Conservation (phyloP, 2,797 vertebrate genomes). For the Phalloptychus januarius region DNA sequence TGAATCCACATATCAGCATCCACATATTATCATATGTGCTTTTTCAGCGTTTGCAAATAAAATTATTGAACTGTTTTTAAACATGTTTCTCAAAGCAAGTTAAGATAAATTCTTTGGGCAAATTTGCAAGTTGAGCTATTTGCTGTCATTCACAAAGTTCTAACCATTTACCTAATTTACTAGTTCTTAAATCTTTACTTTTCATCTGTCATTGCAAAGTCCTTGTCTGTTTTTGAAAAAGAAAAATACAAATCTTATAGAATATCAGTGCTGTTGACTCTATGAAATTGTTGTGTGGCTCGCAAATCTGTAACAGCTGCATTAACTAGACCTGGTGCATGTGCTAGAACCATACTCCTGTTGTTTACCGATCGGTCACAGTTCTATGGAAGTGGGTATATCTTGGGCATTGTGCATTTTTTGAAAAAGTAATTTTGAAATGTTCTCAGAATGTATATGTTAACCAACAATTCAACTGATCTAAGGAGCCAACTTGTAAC, state of each 20-base stretch:
- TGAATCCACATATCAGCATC: not conserved
- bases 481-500: not conserved
- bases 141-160: not conserved
- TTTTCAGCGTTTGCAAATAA: not conserved
- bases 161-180: not conserved
- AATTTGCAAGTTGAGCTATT: not conserved
- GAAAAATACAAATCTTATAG: not conserved
- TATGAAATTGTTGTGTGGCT: not conserved
- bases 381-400: not conserved
- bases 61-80: not conserved
- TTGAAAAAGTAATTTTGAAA: conserved; percentile 1
- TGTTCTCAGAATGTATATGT: not conserved
- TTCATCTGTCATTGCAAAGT: not conserved
- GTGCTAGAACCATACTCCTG: not conserved
- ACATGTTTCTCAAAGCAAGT: not conserved
- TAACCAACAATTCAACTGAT: not conserved
- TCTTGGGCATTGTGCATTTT: not conserved
- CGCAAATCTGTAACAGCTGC: not conserved
- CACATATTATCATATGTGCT: too few species aligned
- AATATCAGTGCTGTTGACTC: not conserved
- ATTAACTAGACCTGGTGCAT: not conserved
- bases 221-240: not conserved
- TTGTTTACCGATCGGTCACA: not conserved
- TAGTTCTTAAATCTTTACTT: not conserved
- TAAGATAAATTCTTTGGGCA: not conserved